These are phyloP conservation scores for Hirtodrosophila trivittata DNA, from an alignment of 2,888 invertebrate species.

Conservation along the genomic window DNA sequence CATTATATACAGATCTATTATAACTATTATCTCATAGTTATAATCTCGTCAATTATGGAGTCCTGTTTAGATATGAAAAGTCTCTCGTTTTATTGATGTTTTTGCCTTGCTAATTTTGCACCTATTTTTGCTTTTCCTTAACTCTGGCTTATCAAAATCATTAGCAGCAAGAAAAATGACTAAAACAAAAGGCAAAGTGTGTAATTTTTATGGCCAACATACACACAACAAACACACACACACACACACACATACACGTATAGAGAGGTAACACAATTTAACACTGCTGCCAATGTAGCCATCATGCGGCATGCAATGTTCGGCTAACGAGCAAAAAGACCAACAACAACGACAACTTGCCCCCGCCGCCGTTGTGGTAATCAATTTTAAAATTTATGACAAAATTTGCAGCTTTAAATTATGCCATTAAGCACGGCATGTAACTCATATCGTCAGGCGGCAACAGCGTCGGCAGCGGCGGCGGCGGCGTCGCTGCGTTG, in stretches of 20 bases:
- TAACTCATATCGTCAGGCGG: constrained; percentile 81
- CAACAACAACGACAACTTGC: constrained; percentile 61
- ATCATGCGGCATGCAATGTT: constrained; percentile 74
- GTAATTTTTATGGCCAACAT: constrained; percentile 58
- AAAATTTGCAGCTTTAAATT: constrained; percentile 83
- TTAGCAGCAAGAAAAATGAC: constrained; percentile 59
- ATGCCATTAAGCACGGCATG: constrained; percentile 83
- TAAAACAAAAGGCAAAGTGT: constrained; percentile 61
- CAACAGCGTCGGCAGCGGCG: constrained; percentile 38
- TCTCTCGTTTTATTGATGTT: constrained; percentile 38
- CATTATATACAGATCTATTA: no score
- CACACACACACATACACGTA: not conserved
- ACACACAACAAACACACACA: constrained; percentile 14
- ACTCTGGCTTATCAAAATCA: constrained; percentile 49
- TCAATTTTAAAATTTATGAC: constrained; percentile 83
- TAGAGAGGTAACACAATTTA: constrained; percentile 59
- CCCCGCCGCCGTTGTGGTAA: constrained; percentile 70
- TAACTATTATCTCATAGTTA: no score
- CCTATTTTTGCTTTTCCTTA: constrained; percentile 35
- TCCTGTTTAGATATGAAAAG: constrained; percentile 1
- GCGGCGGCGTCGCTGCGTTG: constrained; percentile 62
- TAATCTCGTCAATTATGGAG: not conserved
- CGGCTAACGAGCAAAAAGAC: constrained; percentile 72
- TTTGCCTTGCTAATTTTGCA: constrained; percentile 36
- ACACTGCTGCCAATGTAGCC: constrained; percentile 74